Conservation (phyloP, 2,113 vertebrate genomes). For the Prunella fulvescens region DNA sequence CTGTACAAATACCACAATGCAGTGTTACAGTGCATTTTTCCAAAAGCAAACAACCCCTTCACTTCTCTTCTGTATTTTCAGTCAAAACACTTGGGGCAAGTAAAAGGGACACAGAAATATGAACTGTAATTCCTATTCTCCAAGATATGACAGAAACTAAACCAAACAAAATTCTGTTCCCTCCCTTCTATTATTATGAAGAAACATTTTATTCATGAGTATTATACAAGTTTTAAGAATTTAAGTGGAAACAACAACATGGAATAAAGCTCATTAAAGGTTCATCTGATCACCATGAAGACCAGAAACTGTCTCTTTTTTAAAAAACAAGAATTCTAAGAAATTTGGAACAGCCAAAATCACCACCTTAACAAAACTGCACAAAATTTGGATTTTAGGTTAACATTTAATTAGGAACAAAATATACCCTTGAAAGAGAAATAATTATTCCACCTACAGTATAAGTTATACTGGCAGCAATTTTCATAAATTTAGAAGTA, state of each 20-base stretch:
- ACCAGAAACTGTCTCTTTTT: background rate
- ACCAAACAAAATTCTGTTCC: background rate
- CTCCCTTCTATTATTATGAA: background rate
- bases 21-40: background rate
- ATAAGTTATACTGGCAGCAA: background rate
- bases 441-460: conserved; percentile 1
- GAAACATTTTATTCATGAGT: background rate
- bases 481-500: background rate
- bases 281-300: background rate
- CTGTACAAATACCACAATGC: background rate
- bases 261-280: background rate
- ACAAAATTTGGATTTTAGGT: background rate
- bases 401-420: background rate
- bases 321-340: background rate
- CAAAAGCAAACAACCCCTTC: background rate
- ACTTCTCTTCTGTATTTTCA: background rate
- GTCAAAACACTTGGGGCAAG: background rate
- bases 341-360: background rate
- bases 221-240: background rate
- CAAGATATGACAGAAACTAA: background rate
- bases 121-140: background rate
- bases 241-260: background rate
- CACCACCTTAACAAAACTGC: background rate
- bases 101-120: background rate
- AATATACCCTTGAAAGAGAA: background rate